Conservation (phyloP, 1,140 invertebrate species). For the Pseudoatta argentina region DNA sequence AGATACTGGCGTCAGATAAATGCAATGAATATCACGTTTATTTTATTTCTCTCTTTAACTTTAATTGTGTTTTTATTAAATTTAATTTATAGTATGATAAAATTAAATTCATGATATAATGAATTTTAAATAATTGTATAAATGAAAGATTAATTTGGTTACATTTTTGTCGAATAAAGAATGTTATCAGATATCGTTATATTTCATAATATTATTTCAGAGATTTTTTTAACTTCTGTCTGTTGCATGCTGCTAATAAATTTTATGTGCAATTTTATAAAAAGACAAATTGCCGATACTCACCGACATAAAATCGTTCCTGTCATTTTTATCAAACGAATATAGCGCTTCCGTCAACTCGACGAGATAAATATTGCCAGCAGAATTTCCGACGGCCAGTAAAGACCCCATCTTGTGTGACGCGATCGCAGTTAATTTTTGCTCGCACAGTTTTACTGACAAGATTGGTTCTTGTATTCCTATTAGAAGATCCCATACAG, state of each 20-base stretch:
- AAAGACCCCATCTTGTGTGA: conserved; percentile 88
- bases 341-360: conserved; percentile 94
- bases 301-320: conserved; percentile 92
- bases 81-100: neutral
- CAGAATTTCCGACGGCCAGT: conserved; percentile 93
- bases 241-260: neutral
- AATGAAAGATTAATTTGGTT: neutral
- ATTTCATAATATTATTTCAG: neutral
- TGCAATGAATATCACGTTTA: neutral
- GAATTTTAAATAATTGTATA: neutral
- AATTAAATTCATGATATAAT: neutral
- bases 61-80: neutral
- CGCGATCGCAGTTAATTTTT: conserved; percentile 87
- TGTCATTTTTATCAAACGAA: conserved; percentile 93
- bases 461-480: conserved; percentile 93
- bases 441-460: conserved; percentile 91
- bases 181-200: neutral
- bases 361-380: conserved; percentile 93
- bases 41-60: neutral
- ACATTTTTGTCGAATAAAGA: conserved; percentile 6
- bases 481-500: conserved; percentile 95
- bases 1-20: conserved; percentile 47
- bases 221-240: neutral
- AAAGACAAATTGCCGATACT: neutral
- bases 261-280: neutral